Evolutionary conservation across 2,888 invertebrate species (phyloP).

Genomic region (Hirudinaria manillensis): DNA sequence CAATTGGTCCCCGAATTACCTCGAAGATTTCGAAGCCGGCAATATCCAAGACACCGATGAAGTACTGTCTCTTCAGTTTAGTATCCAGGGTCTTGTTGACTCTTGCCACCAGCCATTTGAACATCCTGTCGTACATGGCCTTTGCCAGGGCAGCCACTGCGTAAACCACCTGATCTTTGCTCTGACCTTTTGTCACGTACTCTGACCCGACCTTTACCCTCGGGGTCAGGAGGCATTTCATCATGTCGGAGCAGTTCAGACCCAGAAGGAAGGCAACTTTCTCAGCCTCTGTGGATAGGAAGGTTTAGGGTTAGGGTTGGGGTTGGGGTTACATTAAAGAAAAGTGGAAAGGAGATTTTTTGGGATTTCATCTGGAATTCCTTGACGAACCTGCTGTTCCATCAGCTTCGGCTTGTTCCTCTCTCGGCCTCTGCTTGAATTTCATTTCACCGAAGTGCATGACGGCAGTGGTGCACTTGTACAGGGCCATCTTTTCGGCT

Average conservation of each 20-base stretch:
- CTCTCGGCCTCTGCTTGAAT: slow-evolving; percentile 99
- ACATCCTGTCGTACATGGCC: slow-evolving; percentile 57
- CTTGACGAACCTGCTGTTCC: slow-evolving; percentile 47
- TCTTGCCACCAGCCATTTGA: slow-evolving; percentile 86
- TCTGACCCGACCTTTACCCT: slow-evolving; percentile 94
- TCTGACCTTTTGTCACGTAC: slow-evolving; percentile 97
- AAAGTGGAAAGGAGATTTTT: too few relatives aligned
- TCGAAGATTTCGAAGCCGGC: slow-evolving; percentile 99
- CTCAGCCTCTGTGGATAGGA: slow-evolving; percentile 66
- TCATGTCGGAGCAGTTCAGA: slow-evolving; percentile 76
- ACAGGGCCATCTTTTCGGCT: slow-evolving; percentile 85
- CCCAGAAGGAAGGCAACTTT: slow-evolving; percentile 86
- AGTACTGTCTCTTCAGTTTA: slow-evolving; percentile 94
- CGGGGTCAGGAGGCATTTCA: slow-evolving; percentile 75
- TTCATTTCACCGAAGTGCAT: slow-evolving; percentile 99
- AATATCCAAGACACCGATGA: slow-evolving; percentile 99
- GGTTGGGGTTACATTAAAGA: too few relatives aligned
- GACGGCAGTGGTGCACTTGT: slow-evolving; percentile 93
- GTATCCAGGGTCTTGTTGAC: slow-evolving; percentile 99
- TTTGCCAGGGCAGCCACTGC: slow-evolving; percentile 57
- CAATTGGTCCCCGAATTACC: slow-evolving; percentile 42
- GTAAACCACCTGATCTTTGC: slow-evolving; percentile 67
- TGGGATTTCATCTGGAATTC: neutral
- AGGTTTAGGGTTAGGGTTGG: neutral
- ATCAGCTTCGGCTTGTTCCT: slow-evolving; percentile 71